phyloP scores from a whole-genome alignment of 1,140 invertebrate genomes.

The Atopsyche davidsoni region DNA sequence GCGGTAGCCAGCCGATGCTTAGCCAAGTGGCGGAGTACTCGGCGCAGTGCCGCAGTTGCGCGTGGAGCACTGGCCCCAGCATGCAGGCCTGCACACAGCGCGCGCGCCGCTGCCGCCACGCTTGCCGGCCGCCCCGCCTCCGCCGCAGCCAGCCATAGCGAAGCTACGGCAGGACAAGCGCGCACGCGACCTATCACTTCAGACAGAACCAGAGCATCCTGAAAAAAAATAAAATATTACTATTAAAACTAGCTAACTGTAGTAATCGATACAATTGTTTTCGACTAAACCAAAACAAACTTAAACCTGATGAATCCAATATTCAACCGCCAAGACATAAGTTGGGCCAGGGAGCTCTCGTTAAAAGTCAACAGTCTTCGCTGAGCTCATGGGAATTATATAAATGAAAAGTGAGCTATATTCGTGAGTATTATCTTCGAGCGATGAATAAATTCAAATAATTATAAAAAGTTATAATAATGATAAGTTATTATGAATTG shows the following conservation, averaged over 20 bases:
- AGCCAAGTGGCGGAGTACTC: slow-evolving; percentile 74
- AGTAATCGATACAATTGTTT: slow-evolving; percentile 21
- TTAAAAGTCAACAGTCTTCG: no score
- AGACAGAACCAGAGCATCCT: slow-evolving; percentile 70
- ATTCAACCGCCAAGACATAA: no score
- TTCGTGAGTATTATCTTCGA: no score
- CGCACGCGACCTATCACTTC: slow-evolving; percentile 74
- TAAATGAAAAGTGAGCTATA: no score
- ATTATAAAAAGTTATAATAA: no score
- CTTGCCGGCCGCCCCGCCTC: slow-evolving; percentile 59
- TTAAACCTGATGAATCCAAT: no score
- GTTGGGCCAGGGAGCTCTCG: no score
- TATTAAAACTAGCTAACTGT: slow-evolving; percentile 14
- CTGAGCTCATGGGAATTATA: no score
- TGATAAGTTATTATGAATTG: no score
- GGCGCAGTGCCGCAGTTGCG: slow-evolving; percentile 74
- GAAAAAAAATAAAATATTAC: slow-evolving; percentile 33
- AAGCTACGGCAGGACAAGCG: slow-evolving; percentile 73
- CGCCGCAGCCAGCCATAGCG: slow-evolving; percentile 71
- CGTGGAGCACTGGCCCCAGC: slow-evolving; percentile 71
- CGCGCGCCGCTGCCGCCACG: slow-evolving; percentile 62
- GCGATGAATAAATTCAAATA: no score
- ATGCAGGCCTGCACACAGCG: slow-evolving; percentile 77
- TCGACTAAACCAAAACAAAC: no score
- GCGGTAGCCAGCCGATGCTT: slow-evolving; percentile 74